phyloP scores from a whole-genome alignment of 2,888 invertebrate species.

The Sabellastarte sp. region DNA sequence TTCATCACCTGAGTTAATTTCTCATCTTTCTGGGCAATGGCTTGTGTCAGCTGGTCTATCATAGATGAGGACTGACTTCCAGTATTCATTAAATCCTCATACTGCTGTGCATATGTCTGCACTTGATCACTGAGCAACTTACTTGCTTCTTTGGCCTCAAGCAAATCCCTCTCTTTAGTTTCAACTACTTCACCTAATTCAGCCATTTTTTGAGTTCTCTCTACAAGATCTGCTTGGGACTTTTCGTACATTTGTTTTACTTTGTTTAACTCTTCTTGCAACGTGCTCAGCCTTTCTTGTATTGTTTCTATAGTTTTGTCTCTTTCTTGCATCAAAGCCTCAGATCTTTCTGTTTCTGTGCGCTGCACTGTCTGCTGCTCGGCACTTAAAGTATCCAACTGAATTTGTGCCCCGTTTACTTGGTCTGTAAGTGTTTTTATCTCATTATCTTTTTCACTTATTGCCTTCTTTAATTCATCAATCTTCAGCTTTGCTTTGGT shows the following conservation, averaged over 20 bases:
- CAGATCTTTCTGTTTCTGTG: not conserved
- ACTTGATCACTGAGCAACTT: not conserved
- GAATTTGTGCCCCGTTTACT: not conserved
- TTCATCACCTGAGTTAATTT: not conserved
- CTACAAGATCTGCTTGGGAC: not conserved
- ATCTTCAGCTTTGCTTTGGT: not conserved
- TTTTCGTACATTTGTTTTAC: not conserved
- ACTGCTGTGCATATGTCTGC: not conserved
- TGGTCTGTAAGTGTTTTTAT: too few species aligned
- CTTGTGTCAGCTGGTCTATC: not conserved
- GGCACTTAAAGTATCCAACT: not conserved
- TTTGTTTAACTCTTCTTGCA: not conserved
- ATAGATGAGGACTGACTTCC: not conserved
- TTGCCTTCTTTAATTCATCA: not conserved
- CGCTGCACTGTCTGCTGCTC: not conserved
- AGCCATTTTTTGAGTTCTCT: not conserved
- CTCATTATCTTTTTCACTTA: not conserved
- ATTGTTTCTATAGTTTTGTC: not conserved
- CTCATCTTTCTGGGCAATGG: not conserved
- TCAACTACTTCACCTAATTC: not conserved
- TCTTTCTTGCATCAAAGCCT: not conserved
- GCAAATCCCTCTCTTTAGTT: not conserved
- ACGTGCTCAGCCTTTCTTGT: not conserved
- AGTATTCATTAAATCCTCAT: not conserved
- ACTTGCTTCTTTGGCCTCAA: not conserved